Conservation (phyloP, 2,113 vertebrate genomes). For the Cariama cristata region DNA sequence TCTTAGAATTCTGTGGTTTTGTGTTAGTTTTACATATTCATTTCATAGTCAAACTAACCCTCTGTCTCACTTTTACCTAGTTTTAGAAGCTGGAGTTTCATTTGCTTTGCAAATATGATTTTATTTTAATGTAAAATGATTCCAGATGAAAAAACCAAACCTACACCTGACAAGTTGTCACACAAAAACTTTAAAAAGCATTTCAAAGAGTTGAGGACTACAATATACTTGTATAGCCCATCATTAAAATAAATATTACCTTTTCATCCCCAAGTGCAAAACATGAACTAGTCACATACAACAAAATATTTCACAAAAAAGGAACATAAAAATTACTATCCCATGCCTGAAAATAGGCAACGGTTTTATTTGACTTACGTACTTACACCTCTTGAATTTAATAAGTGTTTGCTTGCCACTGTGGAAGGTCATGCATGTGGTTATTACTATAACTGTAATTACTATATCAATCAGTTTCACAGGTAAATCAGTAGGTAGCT, state of each 20-base stretch:
- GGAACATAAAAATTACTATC: neutral
- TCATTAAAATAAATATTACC: neutral
- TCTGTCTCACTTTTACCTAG: neutral
- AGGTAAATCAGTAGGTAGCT: neutral
- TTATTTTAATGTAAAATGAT: neutral
- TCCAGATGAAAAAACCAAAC: neutral
- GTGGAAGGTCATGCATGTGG: neutral
- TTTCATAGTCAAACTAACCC: neutral
- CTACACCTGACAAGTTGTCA: neutral
- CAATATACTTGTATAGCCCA: neutral
- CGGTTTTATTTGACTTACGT: neutral
- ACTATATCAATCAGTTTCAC: neutral
- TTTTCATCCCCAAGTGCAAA: neutral
- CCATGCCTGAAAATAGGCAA: neutral
- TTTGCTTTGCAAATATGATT: conserved; percentile 27
- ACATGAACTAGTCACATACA: neutral
- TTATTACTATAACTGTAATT: neutral
- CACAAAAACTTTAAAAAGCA: neutral
- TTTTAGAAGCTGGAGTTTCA: neutral
- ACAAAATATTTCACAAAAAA: neutral
- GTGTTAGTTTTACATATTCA: neutral
- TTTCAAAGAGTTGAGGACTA: neutral
- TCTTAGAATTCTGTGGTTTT: neutral
- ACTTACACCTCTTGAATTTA: neutral
- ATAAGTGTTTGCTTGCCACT: neutral